Percentiles rank a stretch among this genome's conserved stretches.
These are phyloP conservation scores for Syrmaticus mikado DNA, from an alignment of 2,113 vertebrate species.

Conservation along the genomic window DNA sequence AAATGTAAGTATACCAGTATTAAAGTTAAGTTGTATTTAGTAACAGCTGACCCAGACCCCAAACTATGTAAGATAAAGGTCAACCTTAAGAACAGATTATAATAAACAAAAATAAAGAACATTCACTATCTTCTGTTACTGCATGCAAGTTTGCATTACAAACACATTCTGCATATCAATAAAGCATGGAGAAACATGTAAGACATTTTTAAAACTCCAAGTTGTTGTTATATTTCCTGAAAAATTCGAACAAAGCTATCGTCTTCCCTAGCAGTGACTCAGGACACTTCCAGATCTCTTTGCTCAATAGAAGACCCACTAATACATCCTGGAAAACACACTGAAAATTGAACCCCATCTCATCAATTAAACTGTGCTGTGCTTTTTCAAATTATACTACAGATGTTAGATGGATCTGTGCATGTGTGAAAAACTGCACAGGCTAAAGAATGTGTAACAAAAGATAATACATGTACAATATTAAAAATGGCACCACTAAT, in stretches of 20 bases:
- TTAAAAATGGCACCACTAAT: background rate
- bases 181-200: background rate
- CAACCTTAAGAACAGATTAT: background rate
- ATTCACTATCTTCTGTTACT: background rate
- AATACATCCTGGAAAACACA: background rate
- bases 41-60: background rate
- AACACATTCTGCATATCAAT: background rate
- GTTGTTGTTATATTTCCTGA: background rate
- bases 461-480: background rate
- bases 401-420: background rate
- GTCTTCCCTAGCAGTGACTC: background rate
- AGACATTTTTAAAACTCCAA: background rate
- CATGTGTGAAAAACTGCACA: background rate
- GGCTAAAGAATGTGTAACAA: background rate
- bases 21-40: background rate
- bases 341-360: background rate
- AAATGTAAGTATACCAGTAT: background rate
- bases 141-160: background rate
- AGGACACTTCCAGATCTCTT: background rate
- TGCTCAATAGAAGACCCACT: background rate
- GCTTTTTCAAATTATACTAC: background rate
- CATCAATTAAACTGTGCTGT: background rate
- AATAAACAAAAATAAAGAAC: background rate
- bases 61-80: background rate
- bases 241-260: background rate